phyloP scores from a whole-genome alignment of 2,797 vertebrate genomes.

The Sylvia borin region DNA sequence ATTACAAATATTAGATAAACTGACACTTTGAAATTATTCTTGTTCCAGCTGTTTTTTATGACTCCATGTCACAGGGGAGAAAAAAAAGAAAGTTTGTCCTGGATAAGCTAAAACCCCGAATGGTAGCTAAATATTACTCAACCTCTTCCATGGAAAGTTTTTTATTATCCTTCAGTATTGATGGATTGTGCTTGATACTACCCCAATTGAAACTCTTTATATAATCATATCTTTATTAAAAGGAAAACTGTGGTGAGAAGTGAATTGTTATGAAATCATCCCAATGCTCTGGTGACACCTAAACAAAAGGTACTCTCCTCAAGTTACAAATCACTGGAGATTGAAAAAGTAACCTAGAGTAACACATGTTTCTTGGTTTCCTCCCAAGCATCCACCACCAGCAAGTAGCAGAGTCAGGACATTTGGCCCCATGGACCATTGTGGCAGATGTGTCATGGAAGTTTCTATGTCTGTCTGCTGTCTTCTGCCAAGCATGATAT shows the following conservation, averaged over 20 bases:
- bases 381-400: neutral
- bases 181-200: neutral
- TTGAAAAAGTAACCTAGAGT: neutral
- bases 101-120: slow-evolving; percentile 21
- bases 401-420: neutral
- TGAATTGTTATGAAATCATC: neutral
- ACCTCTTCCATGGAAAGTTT: neutral
- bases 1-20: slow-evolving; percentile 59
- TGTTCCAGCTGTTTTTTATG: slow-evolving; percentile 31
- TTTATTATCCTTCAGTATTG: slow-evolving; percentile 11
- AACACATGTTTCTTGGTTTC: neutral
- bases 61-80: neutral
- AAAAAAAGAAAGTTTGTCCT: slow-evolving; percentile 22
- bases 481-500: neutral
- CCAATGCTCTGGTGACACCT: neutral
- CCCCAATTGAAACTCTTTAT: neutral
- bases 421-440: neutral
- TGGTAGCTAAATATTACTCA: neutral
- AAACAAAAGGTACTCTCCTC: neutral
- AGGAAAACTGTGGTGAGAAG: neutral
- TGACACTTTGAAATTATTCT: neutral
- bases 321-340: neutral
- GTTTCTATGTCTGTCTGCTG: neutral
- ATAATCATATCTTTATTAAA: neutral
- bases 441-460: neutral